phyloP scores from a whole-genome alignment of 2,113 vertebrate species.

The Martes martes region DNA sequence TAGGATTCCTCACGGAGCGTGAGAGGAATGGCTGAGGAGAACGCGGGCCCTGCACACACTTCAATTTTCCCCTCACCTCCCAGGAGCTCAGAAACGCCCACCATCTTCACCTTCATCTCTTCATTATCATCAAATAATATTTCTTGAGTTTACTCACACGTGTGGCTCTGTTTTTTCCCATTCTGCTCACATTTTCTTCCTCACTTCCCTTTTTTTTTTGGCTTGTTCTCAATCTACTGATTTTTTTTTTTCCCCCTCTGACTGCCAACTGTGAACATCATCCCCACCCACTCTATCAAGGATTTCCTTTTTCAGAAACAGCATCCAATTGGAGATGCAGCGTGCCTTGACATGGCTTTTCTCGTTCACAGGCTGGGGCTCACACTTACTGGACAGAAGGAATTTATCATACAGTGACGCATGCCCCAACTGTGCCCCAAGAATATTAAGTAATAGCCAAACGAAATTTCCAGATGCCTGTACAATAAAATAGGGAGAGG shows the following conservation, averaged over 20 bases:
- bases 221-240: not conserved
- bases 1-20: fast-evolving
- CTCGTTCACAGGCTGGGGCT: not conserved
- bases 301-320: not conserved
- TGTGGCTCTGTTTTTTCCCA: not conserved
- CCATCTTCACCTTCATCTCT: not conserved
- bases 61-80: too few species aligned
- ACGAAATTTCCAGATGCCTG: not conserved
- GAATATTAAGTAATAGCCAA: not conserved
- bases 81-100: not conserved
- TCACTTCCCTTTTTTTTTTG: not conserved
- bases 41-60: fast-evolving
- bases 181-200: slow-evolving; percentile 32
- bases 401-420: not conserved
- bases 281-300: not conserved
- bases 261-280: not conserved
- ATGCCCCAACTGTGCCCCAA: not conserved
- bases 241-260: not conserved
- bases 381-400: not conserved
- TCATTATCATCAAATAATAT: not conserved
- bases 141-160: not conserved
- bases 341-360: fast-evolving
- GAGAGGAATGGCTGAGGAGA: not conserved
- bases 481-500: not conserved
- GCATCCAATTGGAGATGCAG: not conserved